These are phyloP conservation scores for Synanthedon vespiformis DNA, from an alignment of 2,888 invertebrate genomes.

Conservation along the genomic window DNA sequence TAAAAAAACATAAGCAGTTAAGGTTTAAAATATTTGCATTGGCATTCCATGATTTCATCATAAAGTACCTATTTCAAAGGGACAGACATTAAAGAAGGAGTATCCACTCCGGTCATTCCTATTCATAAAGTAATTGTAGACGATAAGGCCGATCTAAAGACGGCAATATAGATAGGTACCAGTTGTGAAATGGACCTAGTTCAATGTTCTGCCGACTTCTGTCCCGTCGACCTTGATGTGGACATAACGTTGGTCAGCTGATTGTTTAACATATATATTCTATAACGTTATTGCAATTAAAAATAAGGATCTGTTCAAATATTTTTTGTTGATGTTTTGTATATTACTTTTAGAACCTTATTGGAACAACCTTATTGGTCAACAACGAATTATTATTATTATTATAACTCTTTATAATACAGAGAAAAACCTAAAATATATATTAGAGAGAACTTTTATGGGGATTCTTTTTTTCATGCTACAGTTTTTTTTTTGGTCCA, in stretches of 20 bases:
- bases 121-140: not conserved
- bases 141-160: not conserved
- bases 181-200: conserved; percentile 8
- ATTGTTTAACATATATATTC: not conserved
- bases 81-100: no score
- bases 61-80: no score
- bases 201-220: conserved; percentile 5
- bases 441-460: no score
- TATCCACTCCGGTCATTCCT: not conserved
- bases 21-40: not conserved
- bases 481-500: no score
- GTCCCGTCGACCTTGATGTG: conserved; percentile 1
- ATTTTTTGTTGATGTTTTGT: not conserved
- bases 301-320: not conserved
- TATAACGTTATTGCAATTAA: not conserved
- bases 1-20: no score
- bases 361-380: no score
- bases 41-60: no score
- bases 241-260: not conserved
- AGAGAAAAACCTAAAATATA: no score
- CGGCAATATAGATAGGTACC: not conserved
- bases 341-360: no score
- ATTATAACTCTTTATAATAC: no score
- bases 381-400: no score
- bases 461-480: no score